Percentiles rank a stretch among this genome's conserved stretches.
These are phyloP conservation scores for Galendromus occidentalis DNA, from an alignment of 1,140 invertebrate species.

Conservation along the genomic window DNA sequence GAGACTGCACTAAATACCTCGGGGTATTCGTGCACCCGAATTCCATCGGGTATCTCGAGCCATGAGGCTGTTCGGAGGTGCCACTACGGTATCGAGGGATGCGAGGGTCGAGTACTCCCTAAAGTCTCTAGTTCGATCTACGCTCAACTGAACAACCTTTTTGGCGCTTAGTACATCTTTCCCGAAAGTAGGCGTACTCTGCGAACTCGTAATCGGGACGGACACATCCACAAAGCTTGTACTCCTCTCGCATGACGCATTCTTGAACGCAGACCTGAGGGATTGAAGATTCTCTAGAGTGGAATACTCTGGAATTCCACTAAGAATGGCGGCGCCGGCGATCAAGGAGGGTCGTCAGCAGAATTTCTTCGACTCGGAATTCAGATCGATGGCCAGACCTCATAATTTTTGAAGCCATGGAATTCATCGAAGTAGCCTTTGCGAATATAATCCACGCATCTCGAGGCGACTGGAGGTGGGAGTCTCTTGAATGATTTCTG, in stretches of 20 bases:
- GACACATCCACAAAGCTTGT: neutral
- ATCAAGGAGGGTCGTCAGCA: too few relatives aligned
- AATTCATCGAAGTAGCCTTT: neutral
- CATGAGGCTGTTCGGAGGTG: too few relatives aligned
- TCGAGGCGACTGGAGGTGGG: neutral
- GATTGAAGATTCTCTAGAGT: neutral
- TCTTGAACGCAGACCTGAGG: constrained; percentile 2
- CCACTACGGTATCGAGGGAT: too few relatives aligned
- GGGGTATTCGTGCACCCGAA: too few relatives aligned
- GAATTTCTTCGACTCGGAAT: too few relatives aligned
- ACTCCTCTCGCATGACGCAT: neutral
- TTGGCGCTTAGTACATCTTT: neutral
- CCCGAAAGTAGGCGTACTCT: neutral
- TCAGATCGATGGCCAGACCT: neutral
- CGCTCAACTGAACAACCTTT: neutral
- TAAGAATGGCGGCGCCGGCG: too few relatives aligned
- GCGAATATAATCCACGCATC: neutral
- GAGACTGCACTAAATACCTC: too few relatives aligned
- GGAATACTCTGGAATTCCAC: too few relatives aligned
- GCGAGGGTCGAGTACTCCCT: too few relatives aligned
- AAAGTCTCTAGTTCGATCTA: too few relatives aligned
- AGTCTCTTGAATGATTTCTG: constrained; percentile 1
- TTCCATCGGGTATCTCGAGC: too few relatives aligned
- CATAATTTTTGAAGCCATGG: constrained; percentile 7
- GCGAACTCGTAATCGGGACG: constrained; percentile 4